These are phyloP conservation scores for Sialia sialis DNA, from an alignment of 2,113 vertebrate species.

Conservation along the genomic window DNA sequence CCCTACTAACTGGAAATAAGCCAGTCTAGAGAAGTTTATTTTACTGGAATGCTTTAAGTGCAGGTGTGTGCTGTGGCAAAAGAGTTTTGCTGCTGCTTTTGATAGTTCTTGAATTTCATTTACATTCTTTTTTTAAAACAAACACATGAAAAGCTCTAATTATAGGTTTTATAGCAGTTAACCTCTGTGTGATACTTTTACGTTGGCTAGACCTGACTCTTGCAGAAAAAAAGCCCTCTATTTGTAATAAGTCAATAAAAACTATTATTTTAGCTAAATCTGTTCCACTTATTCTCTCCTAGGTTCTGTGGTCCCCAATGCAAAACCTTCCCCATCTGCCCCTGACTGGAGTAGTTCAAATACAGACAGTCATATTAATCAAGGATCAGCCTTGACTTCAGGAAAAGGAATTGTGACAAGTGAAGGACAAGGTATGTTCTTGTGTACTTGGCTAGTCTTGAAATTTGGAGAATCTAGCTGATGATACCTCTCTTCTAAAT, in stretches of 20 bases:
- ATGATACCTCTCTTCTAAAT: neutral
- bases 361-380: slow-evolving; percentile 68
- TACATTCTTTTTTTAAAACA: neutral
- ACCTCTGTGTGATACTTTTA: neutral
- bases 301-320: slow-evolving; percentile 37
- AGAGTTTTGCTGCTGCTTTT: neutral
- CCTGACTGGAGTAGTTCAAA: slow-evolving; percentile 77
- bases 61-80: neutral
- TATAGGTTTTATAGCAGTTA: neutral
- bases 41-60: neutral
- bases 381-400: slow-evolving; percentile 65
- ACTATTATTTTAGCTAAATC: neutral
- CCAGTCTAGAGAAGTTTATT: neutral
- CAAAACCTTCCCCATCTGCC: slow-evolving; percentile 50
- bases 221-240: neutral
- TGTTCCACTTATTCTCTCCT: neutral
- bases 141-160: neutral
- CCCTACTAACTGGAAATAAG: neutral
- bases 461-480: neutral
- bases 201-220: neutral
- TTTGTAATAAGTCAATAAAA: neutral
- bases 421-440: slow-evolving; percentile 77
- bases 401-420: slow-evolving; percentile 62
- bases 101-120: neutral
- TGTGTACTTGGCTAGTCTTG: neutral